phyloP scores from a whole-genome alignment of 2,888 invertebrate species.

The Agonopterix arenella region DNA sequence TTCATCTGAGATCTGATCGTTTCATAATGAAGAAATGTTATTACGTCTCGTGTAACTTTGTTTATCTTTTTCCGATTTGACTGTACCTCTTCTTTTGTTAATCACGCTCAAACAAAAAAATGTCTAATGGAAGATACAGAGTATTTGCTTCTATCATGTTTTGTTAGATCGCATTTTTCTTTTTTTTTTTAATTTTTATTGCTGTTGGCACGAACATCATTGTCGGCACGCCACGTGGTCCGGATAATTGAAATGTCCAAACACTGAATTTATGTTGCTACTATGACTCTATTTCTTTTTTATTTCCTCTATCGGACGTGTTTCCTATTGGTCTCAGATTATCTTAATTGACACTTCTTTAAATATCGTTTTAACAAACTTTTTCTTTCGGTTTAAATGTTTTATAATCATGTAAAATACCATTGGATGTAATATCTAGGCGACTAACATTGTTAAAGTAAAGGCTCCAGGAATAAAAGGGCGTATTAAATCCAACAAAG shows the following conservation, averaged over 20 bases:
- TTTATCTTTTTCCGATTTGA: constrained; percentile 30
- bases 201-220: constrained; percentile 66
- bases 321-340: neutral
- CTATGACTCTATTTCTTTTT: constrained; percentile 52
- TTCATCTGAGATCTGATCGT: constrained; percentile 50
- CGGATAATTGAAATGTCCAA: constrained; percentile 75
- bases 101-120: constrained; percentile 32
- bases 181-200: constrained; percentile 60
- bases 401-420: too few species aligned
- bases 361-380: too few species aligned
- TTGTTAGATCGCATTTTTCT: constrained; percentile 30
- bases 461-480: too few species aligned
- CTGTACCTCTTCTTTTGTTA: constrained; percentile 30
- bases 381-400: too few species aligned
- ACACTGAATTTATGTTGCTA: constrained; percentile 67
- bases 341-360: too few species aligned
- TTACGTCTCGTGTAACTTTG: constrained; percentile 33
- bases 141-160: constrained; percentile 27
- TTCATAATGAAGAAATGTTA: constrained; percentile 44
- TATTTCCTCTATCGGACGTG: constrained; percentile 20
- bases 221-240: constrained; percentile 68
- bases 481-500: too few species aligned
- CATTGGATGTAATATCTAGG: too few species aligned
- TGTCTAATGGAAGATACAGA: constrained; percentile 38
- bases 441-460: too few species aligned